Conservation (phyloP, 2,797 vertebrate genomes). For the Ataeniobius toweri region DNA sequence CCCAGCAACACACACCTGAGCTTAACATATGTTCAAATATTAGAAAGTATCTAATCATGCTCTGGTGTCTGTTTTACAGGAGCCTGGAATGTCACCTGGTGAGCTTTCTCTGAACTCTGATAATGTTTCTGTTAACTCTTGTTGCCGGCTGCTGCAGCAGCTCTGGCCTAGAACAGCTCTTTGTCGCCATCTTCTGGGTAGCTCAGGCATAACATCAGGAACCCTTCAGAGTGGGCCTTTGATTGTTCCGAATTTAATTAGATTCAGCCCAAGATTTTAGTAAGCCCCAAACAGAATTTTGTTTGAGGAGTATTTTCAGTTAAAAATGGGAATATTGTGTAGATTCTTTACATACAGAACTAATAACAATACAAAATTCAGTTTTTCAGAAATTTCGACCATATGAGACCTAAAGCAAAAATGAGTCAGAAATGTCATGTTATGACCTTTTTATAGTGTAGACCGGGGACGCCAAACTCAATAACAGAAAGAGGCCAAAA, state of each 20-base stretch:
- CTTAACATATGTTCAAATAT: not conserved
- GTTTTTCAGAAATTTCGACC: not conserved
- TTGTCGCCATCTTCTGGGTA: constrained; percentile 78
- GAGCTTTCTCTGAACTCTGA: constrained; percentile 30
- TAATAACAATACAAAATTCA: not conserved
- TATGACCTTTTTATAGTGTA: not conserved
- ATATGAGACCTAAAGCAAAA: no score
- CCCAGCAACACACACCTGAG: not conserved
- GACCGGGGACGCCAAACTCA: not conserved
- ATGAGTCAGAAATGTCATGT: not conserved
- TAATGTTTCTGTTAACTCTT: constrained; percentile 10
- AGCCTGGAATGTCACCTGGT: constrained; percentile 82
- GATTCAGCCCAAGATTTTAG: not conserved
- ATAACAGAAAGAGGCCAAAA: not conserved
- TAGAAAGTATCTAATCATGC: not conserved
- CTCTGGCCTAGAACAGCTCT: constrained; percentile 36
- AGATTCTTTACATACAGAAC: not conserved
- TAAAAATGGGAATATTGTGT: not conserved
- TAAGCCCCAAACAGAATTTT: not conserved
- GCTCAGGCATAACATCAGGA: accelerated
- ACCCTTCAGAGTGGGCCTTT: not conserved
- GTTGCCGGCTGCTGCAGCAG: not conserved
- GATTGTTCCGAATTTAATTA: not conserved
- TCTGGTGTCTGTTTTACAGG: constrained; percentile 62
- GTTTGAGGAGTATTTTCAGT: not conserved